Conservation (phyloP, 2,797 vertebrate species). For the Tapera naevia region DNA sequence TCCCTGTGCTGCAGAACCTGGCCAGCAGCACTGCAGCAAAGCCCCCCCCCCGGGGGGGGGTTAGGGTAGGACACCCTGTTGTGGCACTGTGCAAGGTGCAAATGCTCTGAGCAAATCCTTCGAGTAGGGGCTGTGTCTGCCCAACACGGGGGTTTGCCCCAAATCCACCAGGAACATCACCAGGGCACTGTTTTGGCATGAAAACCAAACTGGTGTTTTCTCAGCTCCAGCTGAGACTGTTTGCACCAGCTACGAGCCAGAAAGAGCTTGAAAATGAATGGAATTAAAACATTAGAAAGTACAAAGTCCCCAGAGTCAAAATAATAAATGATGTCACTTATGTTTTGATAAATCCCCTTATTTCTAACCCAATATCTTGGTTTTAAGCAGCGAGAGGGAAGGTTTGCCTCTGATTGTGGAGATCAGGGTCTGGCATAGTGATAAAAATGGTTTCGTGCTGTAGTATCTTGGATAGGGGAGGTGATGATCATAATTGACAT, state of each 20-base stretch:
- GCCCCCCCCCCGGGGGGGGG: accelerated
- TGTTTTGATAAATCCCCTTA: neutral
- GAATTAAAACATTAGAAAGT: neutral
- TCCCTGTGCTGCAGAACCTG: neutral
- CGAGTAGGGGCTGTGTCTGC: neutral
- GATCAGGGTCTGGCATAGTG: neutral
- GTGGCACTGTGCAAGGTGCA: accelerated
- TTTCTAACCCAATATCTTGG: neutral
- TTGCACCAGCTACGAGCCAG: neutral
- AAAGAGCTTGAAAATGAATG: neutral
- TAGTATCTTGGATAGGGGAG: neutral
- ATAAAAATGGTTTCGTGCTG: neutral
- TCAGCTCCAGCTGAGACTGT: neutral
- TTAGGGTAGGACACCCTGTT: neutral
- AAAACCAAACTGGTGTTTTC: neutral
- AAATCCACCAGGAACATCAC: accelerated
- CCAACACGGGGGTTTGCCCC: accelerated
- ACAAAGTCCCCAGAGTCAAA: neutral
- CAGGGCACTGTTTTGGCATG: accelerated
- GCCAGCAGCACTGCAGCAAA: neutral
- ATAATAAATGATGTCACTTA: neutral
- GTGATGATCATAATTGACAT: neutral
- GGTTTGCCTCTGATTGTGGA: neutral
- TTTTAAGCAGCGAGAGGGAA: neutral
- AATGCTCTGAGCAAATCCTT: neutral